A percentile compares a stretch with the other conserved stretches of the same genome.
These are phyloP conservation scores for Tethea ocularis DNA, from an alignment of 2,888 invertebrate genomes.

Conservation along the genomic window DNA sequence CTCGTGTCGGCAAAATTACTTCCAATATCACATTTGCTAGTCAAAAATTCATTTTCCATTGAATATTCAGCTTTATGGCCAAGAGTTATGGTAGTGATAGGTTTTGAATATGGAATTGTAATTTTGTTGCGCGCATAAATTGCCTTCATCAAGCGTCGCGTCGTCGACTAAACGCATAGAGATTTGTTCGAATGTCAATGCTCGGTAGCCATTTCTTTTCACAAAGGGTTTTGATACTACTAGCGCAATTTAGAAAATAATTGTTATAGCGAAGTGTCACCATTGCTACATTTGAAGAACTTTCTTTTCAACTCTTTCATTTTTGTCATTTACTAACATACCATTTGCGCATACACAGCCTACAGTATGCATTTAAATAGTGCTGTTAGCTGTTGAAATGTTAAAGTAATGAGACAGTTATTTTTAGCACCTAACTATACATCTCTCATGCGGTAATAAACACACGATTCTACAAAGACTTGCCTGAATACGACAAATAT, in stretches of 20 bases:
- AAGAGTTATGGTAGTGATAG: slow-evolving; percentile 22
- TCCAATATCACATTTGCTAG: slow-evolving; percentile 28
- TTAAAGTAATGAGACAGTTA: not conserved
- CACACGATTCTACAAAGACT: not conserved
- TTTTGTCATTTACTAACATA: slow-evolving; percentile 22
- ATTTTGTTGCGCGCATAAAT: slow-evolving; percentile 52
- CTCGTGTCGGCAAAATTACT: slow-evolving; percentile 71
- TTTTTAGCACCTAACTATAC: not conserved
- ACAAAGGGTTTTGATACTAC: slow-evolving; percentile 53
- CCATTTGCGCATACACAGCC: slow-evolving; percentile 13
- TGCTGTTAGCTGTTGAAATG: not conserved
- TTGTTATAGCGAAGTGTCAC: slow-evolving; percentile 35
- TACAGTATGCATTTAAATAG: slow-evolving; percentile 2
- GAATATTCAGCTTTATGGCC: slow-evolving; percentile 31
- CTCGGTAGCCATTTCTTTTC: slow-evolving; percentile 46
- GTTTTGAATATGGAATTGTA: slow-evolving; percentile 19
- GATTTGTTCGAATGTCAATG: slow-evolving; percentile 55
- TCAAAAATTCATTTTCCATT: slow-evolving; percentile 6
- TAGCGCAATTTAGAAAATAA: slow-evolving; percentile 46
- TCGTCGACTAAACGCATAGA: slow-evolving; percentile 60
- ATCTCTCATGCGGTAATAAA: not conserved
- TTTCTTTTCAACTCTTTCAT: slow-evolving; percentile 26
- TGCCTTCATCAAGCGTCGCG: slow-evolving; percentile 60
- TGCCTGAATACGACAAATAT: not conserved
- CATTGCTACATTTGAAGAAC: slow-evolving; percentile 21